Evolutionary conservation across 2,888 invertebrate genomes (phyloP).

Genomic region (Lasioglossum oenotherae): DNA sequence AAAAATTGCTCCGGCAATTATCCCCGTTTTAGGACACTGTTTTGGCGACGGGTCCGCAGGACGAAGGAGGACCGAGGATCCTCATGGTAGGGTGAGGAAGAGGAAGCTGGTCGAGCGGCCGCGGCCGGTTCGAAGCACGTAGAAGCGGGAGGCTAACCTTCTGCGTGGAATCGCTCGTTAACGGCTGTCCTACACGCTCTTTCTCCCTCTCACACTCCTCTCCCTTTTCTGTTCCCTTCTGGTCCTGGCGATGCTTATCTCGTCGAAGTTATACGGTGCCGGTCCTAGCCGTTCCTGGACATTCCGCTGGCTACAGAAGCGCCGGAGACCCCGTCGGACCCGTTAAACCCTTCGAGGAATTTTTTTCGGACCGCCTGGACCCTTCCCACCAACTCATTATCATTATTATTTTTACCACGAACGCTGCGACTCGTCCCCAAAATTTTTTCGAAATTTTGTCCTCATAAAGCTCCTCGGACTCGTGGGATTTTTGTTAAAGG

Average conservation of each 20-base stretch:
- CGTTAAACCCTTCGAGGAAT: slow-evolving; percentile 61
- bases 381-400: not conserved
- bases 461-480: no score
- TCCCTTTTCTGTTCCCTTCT: slow-evolving; percentile 63
- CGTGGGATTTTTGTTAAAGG: not conserved
- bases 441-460: not conserved
- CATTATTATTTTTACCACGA: not conserved
- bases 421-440: not conserved
- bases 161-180: slow-evolving; percentile 73
- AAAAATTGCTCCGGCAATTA: not conserved
- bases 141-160: slow-evolving; percentile 56
- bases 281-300: slow-evolving; percentile 69
- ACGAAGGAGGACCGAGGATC: not conserved
- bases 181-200: slow-evolving; percentile 73
- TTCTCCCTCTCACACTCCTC: slow-evolving; percentile 61
- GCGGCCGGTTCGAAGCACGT: slow-evolving; percentile 19
- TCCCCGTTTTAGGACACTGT: not conserved
- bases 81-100: slow-evolving; percentile 2
- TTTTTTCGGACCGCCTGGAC: slow-evolving; percentile 31
- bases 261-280: slow-evolving; percentile 60
- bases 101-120: not conserved
- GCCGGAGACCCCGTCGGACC: slow-evolving; percentile 44
- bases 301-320: slow-evolving; percentile 66
- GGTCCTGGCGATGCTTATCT: slow-evolving; percentile 75
- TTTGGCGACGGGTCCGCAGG: not conserved